These are phyloP conservation scores for Euplexia lucipara DNA, from an alignment of 2,888 invertebrate species.

Conservation along the genomic window DNA sequence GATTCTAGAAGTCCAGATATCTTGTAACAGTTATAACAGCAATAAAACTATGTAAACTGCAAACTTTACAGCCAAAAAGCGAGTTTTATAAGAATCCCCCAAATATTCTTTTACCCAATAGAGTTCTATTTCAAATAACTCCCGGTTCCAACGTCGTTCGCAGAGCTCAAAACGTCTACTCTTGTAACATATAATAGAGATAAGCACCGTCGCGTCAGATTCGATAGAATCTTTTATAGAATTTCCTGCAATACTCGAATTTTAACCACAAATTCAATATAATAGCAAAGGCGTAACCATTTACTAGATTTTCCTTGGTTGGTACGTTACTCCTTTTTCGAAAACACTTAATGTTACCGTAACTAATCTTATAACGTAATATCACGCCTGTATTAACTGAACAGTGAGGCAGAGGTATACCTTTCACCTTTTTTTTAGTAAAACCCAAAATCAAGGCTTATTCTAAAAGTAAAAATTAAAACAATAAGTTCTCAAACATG, in stretches of 20 bases:
- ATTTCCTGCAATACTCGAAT: constrained; percentile 5
- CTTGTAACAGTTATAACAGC: background rate
- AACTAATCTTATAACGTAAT: background rate
- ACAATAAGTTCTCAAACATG: too few species aligned
- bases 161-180: constrained; percentile 46
- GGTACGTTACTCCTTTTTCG: background rate
- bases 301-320: background rate
- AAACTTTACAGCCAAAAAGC: background rate
- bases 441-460: too few species aligned
- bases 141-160: constrained; percentile 28
- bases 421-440: too few species aligned
- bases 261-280: constrained; percentile 16
- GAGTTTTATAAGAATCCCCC: background rate
- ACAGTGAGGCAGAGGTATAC: background rate
- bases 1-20: background rate
- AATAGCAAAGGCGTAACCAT: background rate
- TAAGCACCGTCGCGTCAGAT: constrained; percentile 30
- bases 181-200: constrained; percentile 46
- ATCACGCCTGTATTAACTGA: background rate
- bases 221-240: constrained; percentile 25
- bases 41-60: background rate
- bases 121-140: constrained; percentile 41
- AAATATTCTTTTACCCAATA: constrained; percentile 16
- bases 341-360: background rate
- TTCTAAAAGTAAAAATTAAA: too few species aligned